phyloP scores from a whole-genome alignment of 2,888 invertebrate genomes.

The Abscondita cerata region DNA sequence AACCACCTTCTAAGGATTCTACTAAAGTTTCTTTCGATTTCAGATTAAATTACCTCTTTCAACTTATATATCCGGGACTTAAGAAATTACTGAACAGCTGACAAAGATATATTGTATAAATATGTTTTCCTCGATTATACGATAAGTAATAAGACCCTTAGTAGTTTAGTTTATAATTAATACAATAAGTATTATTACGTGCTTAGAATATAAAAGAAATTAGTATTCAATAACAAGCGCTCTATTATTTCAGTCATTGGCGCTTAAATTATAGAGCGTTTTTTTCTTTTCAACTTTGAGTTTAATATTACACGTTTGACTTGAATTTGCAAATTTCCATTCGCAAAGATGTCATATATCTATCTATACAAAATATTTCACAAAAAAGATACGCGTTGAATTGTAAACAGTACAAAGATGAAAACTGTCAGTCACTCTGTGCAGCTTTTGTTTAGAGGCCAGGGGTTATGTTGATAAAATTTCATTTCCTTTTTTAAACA shows the following conservation, averaged over 20 bases:
- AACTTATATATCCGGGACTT: constrained; percentile 18
- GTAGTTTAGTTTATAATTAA: background rate
- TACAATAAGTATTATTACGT: too few relatives aligned
- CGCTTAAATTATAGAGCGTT: background rate
- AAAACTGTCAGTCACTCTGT: constrained; percentile 45
- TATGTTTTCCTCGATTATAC: background rate
- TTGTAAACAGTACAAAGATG: constrained; percentile 44
- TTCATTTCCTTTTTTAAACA: constrained; percentile 56
- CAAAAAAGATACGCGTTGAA: constrained; percentile 38
- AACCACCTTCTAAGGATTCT: constrained; percentile 46
- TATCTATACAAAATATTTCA: constrained; percentile 34
- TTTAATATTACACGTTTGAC: too few relatives aligned
- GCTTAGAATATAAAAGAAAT: too few relatives aligned
- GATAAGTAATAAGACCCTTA: background rate
- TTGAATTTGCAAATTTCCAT: background rate
- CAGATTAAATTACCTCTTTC: constrained; percentile 36
- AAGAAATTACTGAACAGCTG: constrained; percentile 12
- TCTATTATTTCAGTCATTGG: too few relatives aligned
- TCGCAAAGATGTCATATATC: constrained; percentile 27
- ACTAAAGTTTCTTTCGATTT: constrained; percentile 40
- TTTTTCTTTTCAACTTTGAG: background rate
- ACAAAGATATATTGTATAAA: constrained; percentile 1
- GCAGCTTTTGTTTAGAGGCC: constrained; percentile 41
- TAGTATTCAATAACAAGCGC: too few relatives aligned
- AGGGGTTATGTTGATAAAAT: constrained; percentile 54